Conservation (phyloP, 2,797 vertebrate genomes). For the Hyperoplus lanceolatus region DNA sequence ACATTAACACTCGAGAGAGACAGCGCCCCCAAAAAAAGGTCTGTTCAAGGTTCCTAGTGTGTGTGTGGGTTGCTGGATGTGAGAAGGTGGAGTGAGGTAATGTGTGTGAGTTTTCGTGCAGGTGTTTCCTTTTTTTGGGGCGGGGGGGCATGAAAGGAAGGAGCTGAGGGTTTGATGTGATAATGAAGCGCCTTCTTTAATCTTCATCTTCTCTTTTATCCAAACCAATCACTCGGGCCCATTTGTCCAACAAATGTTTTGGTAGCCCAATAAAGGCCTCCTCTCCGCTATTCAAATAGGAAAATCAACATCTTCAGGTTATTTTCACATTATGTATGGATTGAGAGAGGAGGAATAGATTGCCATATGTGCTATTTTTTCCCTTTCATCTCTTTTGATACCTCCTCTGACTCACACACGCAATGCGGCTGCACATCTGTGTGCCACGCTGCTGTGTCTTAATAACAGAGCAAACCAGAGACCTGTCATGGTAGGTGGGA, state of each 20-base stretch:
- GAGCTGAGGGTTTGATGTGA: constrained; percentile 76
- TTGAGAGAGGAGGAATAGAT: constrained; percentile 18
- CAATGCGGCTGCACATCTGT: neutral
- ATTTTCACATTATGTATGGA: constrained; percentile 29
- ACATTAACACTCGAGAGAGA: constrained; percentile 56
- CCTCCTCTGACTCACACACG: constrained; percentile 3
- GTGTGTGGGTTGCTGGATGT: constrained; percentile 10
- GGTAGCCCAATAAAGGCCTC: constrained; percentile 36
- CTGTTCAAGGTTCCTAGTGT: neutral
- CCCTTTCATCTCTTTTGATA: constrained; percentile 7
- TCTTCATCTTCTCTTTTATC: constrained; percentile 71
- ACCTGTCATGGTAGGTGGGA: constrained; percentile 60
- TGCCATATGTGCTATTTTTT: constrained; percentile 1
- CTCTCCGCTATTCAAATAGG: constrained; percentile 31
- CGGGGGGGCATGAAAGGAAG: constrained; percentile 71
- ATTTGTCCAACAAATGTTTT: constrained; percentile 78
- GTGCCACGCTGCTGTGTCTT: constrained; percentile 41
- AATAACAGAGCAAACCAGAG: constrained; percentile 62
- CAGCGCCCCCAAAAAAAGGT: neutral
- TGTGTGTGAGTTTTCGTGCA: constrained; percentile 54
- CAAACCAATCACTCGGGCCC: constrained; percentile 58
- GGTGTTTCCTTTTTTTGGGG: constrained; percentile 46
- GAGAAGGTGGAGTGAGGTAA: constrained; percentile 44
- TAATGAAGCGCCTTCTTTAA: constrained; percentile 79
- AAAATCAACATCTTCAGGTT: constrained; percentile 33